Evolutionary conservation across 2,113 vertebrate genomes (phyloP).

Genomic region (Dasyornis broadbenti): DNA sequence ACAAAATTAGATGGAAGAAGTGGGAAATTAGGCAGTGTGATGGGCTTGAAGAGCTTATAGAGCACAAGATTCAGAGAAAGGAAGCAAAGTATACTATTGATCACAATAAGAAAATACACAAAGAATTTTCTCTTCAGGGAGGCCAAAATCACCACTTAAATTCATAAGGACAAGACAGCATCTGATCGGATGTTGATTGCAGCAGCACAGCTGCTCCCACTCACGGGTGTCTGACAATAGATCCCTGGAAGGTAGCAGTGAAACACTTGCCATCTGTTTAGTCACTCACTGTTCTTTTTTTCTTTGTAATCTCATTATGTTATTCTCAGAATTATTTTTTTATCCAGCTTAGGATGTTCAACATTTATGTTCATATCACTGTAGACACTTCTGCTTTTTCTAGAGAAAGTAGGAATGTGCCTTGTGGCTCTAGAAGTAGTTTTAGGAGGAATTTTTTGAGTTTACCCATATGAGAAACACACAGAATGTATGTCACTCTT

Average conservation of each 20-base stretch:
- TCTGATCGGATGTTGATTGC: neutral
- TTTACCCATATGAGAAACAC: neutral
- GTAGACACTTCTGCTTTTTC: neutral
- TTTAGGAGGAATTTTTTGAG: neutral
- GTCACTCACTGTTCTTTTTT: neutral
- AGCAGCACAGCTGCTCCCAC: neutral
- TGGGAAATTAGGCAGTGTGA: neutral
- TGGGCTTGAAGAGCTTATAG: neutral
- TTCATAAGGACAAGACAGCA: neutral
- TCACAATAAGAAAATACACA: neutral
- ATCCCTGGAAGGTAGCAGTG: neutral
- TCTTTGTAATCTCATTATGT: neutral
- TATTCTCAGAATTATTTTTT: neutral
- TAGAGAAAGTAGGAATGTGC: neutral
- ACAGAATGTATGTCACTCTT: fast-evolving
- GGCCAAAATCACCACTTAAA: neutral
- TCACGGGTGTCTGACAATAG: neutral
- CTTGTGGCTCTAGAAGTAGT: neutral
- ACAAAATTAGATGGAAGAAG: neutral
- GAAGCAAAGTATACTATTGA: neutral
- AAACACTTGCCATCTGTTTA: neutral
- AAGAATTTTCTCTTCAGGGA: neutral
- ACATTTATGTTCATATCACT: neutral
- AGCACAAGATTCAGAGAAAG: neutral
- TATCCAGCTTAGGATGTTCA: neutral